These are phyloP conservation scores for Labeo calbasu DNA, from an alignment of 2,797 vertebrate genomes.

Conservation along the genomic window DNA sequence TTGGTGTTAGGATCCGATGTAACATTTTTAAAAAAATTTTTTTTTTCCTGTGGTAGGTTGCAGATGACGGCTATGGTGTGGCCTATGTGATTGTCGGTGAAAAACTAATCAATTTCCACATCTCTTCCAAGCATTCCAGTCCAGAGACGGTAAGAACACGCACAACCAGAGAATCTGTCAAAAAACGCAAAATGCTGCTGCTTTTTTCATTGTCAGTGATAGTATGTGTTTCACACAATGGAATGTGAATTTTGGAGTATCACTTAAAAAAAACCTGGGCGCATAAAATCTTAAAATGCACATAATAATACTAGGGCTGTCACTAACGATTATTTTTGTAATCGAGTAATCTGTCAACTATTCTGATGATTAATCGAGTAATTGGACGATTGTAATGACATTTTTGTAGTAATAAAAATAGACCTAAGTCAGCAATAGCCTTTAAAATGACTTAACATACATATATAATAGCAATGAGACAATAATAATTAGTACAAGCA, in stretches of 20 bases:
- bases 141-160: conserved; percentile 85
- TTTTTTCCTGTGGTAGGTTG: conserved; percentile 80
- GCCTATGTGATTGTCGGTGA: conserved; percentile 93
- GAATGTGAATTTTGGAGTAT: neutral
- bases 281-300: neutral
- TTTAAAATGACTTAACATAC: too few species aligned
- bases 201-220: neutral
- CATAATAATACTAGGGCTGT: too few species aligned
- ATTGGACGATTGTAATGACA: too few species aligned
- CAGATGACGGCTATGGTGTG: conserved; percentile 96
- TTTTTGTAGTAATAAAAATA: too few species aligned
- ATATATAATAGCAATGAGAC: too few species aligned
- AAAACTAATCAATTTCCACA: conserved; percentile 91
- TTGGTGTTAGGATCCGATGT: neutral
- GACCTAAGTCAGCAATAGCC: too few species aligned
- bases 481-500: too few species aligned
- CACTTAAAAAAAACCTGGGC: neutral
- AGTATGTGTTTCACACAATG: neutral
- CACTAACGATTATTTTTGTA: too few species aligned
- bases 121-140: conserved; percentile 94
- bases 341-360: too few species aligned
- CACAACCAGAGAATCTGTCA: neutral
- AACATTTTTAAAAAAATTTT: neutral
- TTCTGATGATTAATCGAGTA: too few species aligned
- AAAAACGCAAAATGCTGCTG: neutral